Percentiles rank a stretch among this genome's conserved stretches.
phyloP scores from a whole-genome alignment of 2,888 invertebrate species.

The Ectemnius continuus region DNA sequence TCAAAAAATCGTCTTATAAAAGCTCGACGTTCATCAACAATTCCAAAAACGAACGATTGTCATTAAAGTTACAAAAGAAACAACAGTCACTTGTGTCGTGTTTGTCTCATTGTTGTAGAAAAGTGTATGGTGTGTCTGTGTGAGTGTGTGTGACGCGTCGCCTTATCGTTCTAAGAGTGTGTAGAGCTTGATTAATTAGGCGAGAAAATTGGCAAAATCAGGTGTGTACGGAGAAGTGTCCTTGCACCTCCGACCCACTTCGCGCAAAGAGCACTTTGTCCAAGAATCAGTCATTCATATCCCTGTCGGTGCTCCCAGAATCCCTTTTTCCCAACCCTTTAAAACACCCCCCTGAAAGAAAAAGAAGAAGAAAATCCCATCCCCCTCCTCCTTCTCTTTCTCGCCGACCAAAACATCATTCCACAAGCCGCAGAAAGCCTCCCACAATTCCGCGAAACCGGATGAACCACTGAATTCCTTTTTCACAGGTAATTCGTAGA shows the following conservation, averaged over 20 bases:
- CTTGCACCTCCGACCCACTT: slow-evolving; percentile 71
- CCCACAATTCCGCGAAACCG: background rate
- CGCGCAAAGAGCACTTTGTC: slow-evolving; percentile 47
- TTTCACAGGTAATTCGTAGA: background rate
- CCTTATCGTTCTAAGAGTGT: slow-evolving; percentile 25
- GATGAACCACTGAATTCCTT: background rate
- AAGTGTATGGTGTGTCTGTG: slow-evolving; percentile 10
- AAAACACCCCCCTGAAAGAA: too few species aligned
- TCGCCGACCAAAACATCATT: background rate
- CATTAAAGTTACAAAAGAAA: background rate
- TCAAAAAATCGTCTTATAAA: background rate
- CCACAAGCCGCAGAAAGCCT: too few species aligned
- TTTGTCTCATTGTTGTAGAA: slow-evolving; percentile 9
- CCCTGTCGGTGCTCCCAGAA: too few species aligned
- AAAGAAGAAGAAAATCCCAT: background rate
- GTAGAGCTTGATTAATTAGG: slow-evolving; percentile 33
- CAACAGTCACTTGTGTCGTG: slow-evolving; percentile 28
- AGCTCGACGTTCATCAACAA: background rate
- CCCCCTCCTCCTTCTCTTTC: background rate
- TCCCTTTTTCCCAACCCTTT: too few species aligned
- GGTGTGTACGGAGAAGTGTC: slow-evolving; percentile 39
- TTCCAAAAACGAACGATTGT: slow-evolving; percentile 15
- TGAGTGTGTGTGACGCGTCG: slow-evolving; percentile 13
- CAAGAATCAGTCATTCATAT: slow-evolving; percentile 43
- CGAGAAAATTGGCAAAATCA: slow-evolving; percentile 25